Evolutionary conservation across 1,140 invertebrate species (phyloP).

Genomic region (Aradophagus sp.): DNA sequence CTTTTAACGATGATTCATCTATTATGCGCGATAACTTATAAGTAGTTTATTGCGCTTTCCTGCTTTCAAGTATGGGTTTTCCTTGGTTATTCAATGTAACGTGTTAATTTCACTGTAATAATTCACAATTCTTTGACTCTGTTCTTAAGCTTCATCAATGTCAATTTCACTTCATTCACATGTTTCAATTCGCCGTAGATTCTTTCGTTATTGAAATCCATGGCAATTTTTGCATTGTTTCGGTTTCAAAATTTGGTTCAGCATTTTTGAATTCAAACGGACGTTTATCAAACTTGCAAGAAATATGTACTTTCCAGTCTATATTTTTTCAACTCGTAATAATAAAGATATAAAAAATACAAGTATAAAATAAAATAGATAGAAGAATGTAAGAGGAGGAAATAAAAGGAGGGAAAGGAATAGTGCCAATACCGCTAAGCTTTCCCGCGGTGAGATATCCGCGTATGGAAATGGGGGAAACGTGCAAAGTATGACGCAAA

Average conservation of each 20-base stretch:
- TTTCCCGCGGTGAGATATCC: slow-evolving; percentile 54
- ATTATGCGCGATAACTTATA: slow-evolving; percentile 36
- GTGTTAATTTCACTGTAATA: no score
- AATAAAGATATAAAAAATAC: slow-evolving; percentile 28
- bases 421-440: slow-evolving; percentile 55
- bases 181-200: no score
- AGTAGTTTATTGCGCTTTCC: slow-evolving; percentile 42
- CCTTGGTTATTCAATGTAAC: not conserved
- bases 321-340: slow-evolving; percentile 34
- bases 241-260: no score
- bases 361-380: no score
- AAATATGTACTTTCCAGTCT: slow-evolving; percentile 16
- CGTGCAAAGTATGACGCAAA: slow-evolving; percentile 63
- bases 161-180: no score
- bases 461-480: slow-evolving; percentile 53
- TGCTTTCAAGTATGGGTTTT: slow-evolving; percentile 5
- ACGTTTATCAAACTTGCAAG: slow-evolving; percentile 42
- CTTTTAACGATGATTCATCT: slow-evolving; percentile 53
- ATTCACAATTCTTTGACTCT: no score
- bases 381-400: no score
- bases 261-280: slow-evolving; percentile 45
- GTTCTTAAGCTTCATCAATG: no score
- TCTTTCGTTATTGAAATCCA: no score
- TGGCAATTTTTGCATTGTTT: no score
- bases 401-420: slow-evolving; percentile 42